Evolutionary conservation across 2,797 vertebrate genomes (phyloP).

Genomic region (Apogon hyalosoma): DNA sequence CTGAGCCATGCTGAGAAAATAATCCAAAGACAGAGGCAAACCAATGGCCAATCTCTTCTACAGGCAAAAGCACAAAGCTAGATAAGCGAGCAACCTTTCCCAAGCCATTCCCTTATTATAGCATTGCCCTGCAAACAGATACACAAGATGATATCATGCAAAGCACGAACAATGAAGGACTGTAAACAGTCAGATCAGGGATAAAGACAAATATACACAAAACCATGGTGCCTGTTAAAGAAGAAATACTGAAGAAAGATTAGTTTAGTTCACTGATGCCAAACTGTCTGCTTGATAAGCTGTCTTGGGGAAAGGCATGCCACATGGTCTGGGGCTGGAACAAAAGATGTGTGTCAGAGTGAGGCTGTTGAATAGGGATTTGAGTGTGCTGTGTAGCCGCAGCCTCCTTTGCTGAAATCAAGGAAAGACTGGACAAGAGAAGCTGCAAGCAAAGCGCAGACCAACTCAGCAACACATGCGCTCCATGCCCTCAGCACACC

Average conservation of each 20-base stretch:
- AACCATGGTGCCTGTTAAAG: conserved; percentile 75
- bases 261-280: conserved; percentile 63
- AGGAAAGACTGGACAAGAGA: conserved; percentile 64
- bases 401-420: conserved; percentile 73
- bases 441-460: conserved; percentile 84
- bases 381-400: conserved; percentile 59
- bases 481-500: conserved; percentile 97
- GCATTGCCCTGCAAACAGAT: conserved; percentile 76
- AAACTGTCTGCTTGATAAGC: conserved; percentile 58
- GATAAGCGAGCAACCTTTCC: conserved; percentile 68
- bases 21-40: conserved; percentile 58
- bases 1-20: conserved; percentile 73
- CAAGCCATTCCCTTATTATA: conserved; percentile 83
- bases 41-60: conserved; percentile 51
- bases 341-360: conserved; percentile 59
- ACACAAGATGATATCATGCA: conserved; percentile 75
- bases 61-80: conserved; percentile 69
- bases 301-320: conserved; percentile 66
- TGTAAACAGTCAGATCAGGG: conserved; percentile 52
- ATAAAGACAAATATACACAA: conserved; percentile 48
- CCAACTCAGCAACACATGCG: conserved; percentile 91
- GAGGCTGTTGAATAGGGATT: conserved; percentile 35
- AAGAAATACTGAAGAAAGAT: conserved; percentile 65
- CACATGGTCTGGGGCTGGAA: conserved; percentile 72
- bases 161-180: conserved; percentile 66